A percentile compares a stretch with the other conserved stretches of the same genome.
These are phyloP conservation scores for Centropus bengalensis DNA, from an alignment of 2,113 vertebrate species.

Conservation along the genomic window DNA sequence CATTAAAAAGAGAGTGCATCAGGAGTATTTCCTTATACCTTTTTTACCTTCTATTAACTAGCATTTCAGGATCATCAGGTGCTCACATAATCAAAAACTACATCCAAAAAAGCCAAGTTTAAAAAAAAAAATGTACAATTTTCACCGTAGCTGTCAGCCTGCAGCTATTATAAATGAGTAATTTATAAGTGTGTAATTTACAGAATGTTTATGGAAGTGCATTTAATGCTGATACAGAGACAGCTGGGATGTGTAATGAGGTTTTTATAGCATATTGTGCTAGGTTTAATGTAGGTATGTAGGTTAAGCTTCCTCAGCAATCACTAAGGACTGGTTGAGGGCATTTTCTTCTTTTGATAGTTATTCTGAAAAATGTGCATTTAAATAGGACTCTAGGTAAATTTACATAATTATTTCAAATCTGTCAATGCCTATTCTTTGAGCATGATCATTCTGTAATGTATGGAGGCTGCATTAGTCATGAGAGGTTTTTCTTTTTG, in stretches of 20 bases:
- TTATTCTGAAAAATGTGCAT: conserved; percentile 50
- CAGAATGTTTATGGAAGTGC: neutral
- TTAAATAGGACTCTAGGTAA: conserved; percentile 39
- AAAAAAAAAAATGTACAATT: neutral
- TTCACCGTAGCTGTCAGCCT: conserved; percentile 13
- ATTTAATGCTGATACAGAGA: conserved; percentile 73
- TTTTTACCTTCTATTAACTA: neutral
- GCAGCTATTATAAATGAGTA: conserved; percentile 73
- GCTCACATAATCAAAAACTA: conserved; percentile 28
- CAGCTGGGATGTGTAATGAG: conserved; percentile 71
- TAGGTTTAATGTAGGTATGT: conserved; percentile 46
- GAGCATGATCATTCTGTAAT: conserved; percentile 3
- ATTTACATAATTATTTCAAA: conserved; percentile 67
- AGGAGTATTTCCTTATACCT: neutral
- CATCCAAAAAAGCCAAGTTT: neutral
- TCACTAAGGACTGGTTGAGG: conserved; percentile 16
- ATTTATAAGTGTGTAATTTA: conserved; percentile 73
- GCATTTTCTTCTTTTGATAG: conserved; percentile 17
- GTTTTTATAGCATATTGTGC: conserved; percentile 71
- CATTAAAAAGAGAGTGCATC: neutral
- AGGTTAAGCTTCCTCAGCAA: conserved; percentile 69
- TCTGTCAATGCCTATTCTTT: conserved; percentile 52
- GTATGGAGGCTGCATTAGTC: neutral
- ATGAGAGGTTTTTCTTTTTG: neutral
- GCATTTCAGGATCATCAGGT: neutral